phyloP scores from a whole-genome alignment of 2,888 invertebrate species.

The Dicyrtomina minuta region DNA sequence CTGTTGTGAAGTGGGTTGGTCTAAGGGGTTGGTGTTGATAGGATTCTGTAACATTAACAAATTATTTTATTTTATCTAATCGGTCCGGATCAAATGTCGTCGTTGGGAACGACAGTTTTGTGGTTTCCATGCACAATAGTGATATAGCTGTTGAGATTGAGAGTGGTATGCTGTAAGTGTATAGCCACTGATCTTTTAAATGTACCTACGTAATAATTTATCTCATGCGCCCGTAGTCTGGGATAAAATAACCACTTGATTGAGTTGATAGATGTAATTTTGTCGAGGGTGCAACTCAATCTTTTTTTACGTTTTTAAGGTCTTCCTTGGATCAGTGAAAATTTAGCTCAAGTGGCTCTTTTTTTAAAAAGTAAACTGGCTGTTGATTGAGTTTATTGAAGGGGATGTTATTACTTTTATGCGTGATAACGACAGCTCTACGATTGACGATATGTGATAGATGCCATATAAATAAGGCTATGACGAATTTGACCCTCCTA shows the following conservation, averaged over 20 bases:
- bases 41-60: constrained; percentile 25
- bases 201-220: background rate
- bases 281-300: too few relatives aligned
- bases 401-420: too few relatives aligned
- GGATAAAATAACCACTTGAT: constrained; percentile 21
- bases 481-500: too few relatives aligned
- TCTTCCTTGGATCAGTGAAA: too few relatives aligned
- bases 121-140: constrained; percentile 27
- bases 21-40: constrained; percentile 30
- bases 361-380: too few relatives aligned
- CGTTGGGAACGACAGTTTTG: constrained; percentile 28
- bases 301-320: too few relatives aligned
- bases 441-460: too few relatives aligned
- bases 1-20: constrained; percentile 24
- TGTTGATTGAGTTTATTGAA: too few relatives aligned
- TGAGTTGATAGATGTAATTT: background rate
- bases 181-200: background rate
- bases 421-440: too few relatives aligned
- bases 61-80: constrained; percentile 35
- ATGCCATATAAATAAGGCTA: too few relatives aligned
- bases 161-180: background rate
- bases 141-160: background rate
- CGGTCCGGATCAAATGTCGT: constrained; percentile 32
- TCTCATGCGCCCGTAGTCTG: background rate
- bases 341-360: too few relatives aligned